Percentiles rank a stretch among this genome's conserved stretches.
Evolutionary conservation across 2,797 vertebrate genomes (phyloP).

Genomic region (Pangasius larnaudii): DNA sequence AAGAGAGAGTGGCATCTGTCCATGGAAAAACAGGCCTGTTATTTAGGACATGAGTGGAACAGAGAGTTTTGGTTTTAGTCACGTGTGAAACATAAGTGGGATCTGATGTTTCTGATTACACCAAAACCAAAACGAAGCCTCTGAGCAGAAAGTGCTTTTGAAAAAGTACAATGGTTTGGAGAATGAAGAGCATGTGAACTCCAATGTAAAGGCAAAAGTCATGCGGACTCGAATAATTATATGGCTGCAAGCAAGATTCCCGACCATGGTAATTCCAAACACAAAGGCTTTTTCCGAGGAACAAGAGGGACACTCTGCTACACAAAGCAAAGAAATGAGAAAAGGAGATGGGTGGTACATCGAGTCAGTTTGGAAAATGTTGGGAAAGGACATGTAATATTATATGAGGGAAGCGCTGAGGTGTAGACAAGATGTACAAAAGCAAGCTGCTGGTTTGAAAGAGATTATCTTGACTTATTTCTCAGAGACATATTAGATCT

Average conservation of each 20-base stretch:
- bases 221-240: slow-evolving; percentile 67
- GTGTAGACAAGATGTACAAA: slow-evolving; percentile 3
- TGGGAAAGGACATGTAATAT: slow-evolving; percentile 16
- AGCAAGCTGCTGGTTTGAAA: background rate
- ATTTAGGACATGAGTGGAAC: slow-evolving; percentile 56
- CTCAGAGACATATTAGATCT: slow-evolving; percentile 14
- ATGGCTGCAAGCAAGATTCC: slow-evolving; percentile 61
- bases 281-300: slow-evolving; percentile 72
- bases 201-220: slow-evolving; percentile 43
- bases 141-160: slow-evolving; percentile 22
- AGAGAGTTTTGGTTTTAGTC: slow-evolving; percentile 32
- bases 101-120: slow-evolving; percentile 56
- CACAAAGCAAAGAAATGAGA: slow-evolving; percentile 60
- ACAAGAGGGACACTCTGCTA: slow-evolving; percentile 52
- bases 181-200: slow-evolving; percentile 39
- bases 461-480: slow-evolving; percentile 8
- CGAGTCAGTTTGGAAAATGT: background rate
- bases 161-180: slow-evolving; percentile 30
- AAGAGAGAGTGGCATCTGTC: slow-evolving; percentile 1
- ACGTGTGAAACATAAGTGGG: slow-evolving; percentile 62
- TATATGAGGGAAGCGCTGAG: background rate
- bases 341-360: slow-evolving; percentile 64
- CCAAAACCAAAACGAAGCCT: slow-evolving; percentile 51
- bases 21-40: slow-evolving; percentile 52
- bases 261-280: slow-evolving; percentile 57